These are phyloP conservation scores for Phalanger gymnotis DNA, from an alignment of 2,797 vertebrate species.

Conservation along the genomic window DNA sequence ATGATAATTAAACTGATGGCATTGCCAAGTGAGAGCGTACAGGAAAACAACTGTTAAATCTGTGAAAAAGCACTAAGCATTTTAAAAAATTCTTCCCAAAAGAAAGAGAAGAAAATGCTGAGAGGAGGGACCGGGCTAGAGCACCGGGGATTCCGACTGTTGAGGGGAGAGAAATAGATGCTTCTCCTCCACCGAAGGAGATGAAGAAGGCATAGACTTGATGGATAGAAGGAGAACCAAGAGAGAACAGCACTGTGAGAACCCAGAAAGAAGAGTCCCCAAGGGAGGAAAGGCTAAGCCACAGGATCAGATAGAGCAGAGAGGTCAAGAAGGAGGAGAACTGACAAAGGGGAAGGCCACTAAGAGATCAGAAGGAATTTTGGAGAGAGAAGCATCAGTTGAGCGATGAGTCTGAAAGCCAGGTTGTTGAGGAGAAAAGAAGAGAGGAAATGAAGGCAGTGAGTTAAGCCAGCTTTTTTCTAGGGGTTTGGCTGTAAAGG, in stretches of 20 bases:
- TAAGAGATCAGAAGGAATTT: background rate
- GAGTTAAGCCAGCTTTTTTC: background rate
- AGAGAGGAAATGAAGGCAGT: background rate
- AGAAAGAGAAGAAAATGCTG: background rate
- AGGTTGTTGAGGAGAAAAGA: background rate
- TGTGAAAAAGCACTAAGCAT: background rate
- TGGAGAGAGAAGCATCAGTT: background rate
- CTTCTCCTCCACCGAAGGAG: background rate
- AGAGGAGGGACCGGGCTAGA: background rate
- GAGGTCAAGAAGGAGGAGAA: background rate
- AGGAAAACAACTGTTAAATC: background rate
- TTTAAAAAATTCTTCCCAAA: background rate
- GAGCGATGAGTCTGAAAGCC: background rate
- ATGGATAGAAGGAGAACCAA: background rate
- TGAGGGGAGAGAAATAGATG: background rate
- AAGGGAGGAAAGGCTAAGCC: background rate
- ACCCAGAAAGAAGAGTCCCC: background rate
- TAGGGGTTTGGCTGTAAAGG: background rate
- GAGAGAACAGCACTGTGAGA: background rate
- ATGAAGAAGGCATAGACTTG: background rate
- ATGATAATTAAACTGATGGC: background rate
- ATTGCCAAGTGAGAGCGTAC: background rate
- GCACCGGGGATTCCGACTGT: background rate
- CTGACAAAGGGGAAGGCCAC: background rate
- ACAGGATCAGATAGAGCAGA: background rate